Percentiles rank a stretch among this genome's conserved stretches.
phyloP scores from a whole-genome alignment of 92 coral and sea anemone genomes.

The Ricordea florida region DNA sequence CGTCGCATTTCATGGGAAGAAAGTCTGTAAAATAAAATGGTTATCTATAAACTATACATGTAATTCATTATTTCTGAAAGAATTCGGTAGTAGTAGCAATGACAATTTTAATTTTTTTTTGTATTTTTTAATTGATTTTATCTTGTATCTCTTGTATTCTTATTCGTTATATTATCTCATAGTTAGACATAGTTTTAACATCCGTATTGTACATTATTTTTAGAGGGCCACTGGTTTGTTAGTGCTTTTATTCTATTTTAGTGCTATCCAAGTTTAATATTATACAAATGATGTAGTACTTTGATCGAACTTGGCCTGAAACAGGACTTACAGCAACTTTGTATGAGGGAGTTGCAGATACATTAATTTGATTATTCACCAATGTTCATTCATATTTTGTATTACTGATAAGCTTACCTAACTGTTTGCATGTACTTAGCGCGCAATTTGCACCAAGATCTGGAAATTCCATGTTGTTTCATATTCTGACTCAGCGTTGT shows the following conservation, averaged over 20 bases:
- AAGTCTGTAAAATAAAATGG: conserved; percentile 62
- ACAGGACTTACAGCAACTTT: background rate
- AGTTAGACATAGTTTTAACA: too few relatives aligned
- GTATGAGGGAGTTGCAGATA: background rate
- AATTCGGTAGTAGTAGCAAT: background rate
- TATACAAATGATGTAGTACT: too few relatives aligned
- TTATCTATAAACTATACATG: background rate
- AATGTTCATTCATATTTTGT: background rate
- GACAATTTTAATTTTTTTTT: too few relatives aligned
- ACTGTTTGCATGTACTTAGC: conserved; percentile 80
- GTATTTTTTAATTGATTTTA: too few relatives aligned
- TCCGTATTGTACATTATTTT: too few relatives aligned
- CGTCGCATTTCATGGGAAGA: conserved; percentile 95
- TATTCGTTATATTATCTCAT: too few relatives aligned
- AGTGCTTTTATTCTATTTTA: too few relatives aligned
- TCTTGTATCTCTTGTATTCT: too few relatives aligned
- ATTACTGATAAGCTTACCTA: conserved; percentile 68
- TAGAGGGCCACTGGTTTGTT: too few relatives aligned
- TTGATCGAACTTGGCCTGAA: too few relatives aligned
- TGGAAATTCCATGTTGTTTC: conserved; percentile 86
- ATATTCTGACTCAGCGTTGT: background rate
- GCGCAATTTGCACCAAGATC: conserved; percentile 91
- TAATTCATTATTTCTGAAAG: background rate
- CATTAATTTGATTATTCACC: background rate
- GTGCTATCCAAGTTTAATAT: too few relatives aligned